Base-by-base conservation (phyloP, 2,113 vertebrate genomes). In the Lucifuga dentata region DNA sequence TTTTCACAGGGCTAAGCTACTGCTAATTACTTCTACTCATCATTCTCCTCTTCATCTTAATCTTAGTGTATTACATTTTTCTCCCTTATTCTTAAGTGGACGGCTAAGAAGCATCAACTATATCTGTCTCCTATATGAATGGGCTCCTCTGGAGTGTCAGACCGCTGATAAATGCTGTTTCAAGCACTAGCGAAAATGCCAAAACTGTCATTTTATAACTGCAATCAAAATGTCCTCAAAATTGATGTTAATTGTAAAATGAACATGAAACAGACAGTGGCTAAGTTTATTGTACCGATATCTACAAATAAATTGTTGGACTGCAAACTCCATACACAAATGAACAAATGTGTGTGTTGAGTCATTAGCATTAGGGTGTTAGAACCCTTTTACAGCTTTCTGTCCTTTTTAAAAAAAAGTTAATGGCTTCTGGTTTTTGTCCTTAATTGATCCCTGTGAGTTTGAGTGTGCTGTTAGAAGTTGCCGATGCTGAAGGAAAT, bases 141-240 rank as follows among this genome's bases (percentile, higher is more conserved):
- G 62, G 4, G 38, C 44, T 79, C 57, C 40, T 76, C 61, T 76
- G 38, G 39, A 69, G 58, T 80, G 78, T 76, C 81, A 86, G 68
- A 79, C 80, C 2, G 44, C 45, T 19, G 65, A 67, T 83, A 76
- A 76, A 75, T 57, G 79, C 53, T 20, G 59, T 73, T 73, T 69
- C 68, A 70, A 64, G 49, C 55, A 49, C 39, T 66, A 41, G 38
- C 62, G 55, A 74, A 32, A 63, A 51, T 80, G 83, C 58, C 68
- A 55, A 63, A 64, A 44, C 58, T 81, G 83, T 81, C 81, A 80
- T 43, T 5, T 8, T 57, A 8, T 55, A 65, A 81, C 72, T 83
- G 74, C 53, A 36, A 60, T 86, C 85, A 74, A 58, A 72, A 55
- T 38, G 38, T 24, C 24, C 48, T 10, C 20, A 66, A 76, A 78